Percentiles rank a stretch among this genome's conserved stretches.
Evolutionary conservation across 2,888 invertebrate genomes (phyloP).

Genomic region (Phortica magna): DNA sequence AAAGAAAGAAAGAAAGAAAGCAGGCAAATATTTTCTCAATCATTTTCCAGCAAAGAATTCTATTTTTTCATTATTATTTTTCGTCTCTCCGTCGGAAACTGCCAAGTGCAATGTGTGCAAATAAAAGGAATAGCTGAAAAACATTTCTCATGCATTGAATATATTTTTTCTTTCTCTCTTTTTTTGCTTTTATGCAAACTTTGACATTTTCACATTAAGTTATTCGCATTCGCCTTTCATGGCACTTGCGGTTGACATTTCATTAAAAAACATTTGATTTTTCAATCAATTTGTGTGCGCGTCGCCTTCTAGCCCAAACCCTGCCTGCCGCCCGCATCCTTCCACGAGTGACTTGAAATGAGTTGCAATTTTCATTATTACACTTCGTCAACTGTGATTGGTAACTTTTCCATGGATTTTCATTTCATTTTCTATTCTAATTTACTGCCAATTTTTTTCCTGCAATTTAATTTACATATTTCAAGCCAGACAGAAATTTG

Average conservation of each 20-base stretch:
- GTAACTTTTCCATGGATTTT: neutral
- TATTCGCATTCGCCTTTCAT: neutral
- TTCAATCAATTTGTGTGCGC: conserved; percentile 11
- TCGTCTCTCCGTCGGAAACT: too few species aligned
- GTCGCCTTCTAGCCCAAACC: neutral
- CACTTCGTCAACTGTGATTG: neutral
- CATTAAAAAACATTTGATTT: conserved; percentile 21
- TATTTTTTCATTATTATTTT: too few species aligned
- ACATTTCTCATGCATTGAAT: neutral
- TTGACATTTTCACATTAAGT: conserved; percentile 15
- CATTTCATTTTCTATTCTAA: neutral
- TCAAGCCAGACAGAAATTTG: too few species aligned
- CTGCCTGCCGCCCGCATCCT: neutral
- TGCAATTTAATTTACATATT: neutral
- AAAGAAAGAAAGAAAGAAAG: too few species aligned
- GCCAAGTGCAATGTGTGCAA: neutral
- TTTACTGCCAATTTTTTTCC: neutral
- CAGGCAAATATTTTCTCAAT: too few species aligned
- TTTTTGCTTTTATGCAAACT: neutral
- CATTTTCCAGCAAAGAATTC: too few species aligned
- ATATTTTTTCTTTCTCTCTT: neutral
- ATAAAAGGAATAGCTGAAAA: neutral
- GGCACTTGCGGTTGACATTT: conserved; percentile 11
- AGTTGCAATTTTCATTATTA: neutral
- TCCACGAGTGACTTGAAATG: neutral